Conservation (phyloP, 2,888 invertebrate species). For the Agrypnus murinus region DNA sequence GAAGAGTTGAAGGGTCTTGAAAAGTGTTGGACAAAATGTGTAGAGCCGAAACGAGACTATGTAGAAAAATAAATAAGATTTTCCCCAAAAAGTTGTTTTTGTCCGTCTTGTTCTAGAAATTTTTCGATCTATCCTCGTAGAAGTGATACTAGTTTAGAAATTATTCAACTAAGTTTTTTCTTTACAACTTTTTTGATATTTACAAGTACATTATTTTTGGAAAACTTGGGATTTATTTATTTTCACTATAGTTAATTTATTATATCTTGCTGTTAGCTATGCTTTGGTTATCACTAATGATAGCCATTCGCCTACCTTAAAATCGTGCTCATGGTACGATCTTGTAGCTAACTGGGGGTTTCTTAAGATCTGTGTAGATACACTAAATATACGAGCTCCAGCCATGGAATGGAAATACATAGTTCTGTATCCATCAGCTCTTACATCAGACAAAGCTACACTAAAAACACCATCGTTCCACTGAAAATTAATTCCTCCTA, state of each 20-base stretch:
- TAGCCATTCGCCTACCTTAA: conserved; percentile 66
- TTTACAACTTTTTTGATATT: too few species aligned
- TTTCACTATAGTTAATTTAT: not conserved
- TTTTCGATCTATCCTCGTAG: too few species aligned
- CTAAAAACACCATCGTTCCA: conserved; percentile 90
- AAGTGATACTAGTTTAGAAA: too few species aligned
- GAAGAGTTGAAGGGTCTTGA: too few species aligned
- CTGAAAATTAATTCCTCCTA: conserved; percentile 82
- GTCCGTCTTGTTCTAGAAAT: too few species aligned
- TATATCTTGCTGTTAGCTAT: not conserved
- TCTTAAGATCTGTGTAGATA: conserved; percentile 78
- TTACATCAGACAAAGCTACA: conserved; percentile 75
- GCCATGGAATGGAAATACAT: conserved; percentile 88
- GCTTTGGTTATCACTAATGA: not conserved
- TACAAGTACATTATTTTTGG: too few species aligned
- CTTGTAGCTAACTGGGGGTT: conserved; percentile 74
- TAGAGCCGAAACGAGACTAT: too few species aligned
- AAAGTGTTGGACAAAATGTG: too few species aligned
- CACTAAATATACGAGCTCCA: conserved; percentile 81
- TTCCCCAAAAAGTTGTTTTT: too few species aligned
- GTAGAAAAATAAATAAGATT: too few species aligned
- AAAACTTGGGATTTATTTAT: too few species aligned
- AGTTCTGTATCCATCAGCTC: conserved; percentile 74
- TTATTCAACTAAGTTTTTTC: too few species aligned
- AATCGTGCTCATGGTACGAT: conserved; percentile 74